A percentile compares a stretch with the other conserved stretches of the same genome.
Conservation (phyloP, 2,888 invertebrate species). For the Microplitis manilae region DNA sequence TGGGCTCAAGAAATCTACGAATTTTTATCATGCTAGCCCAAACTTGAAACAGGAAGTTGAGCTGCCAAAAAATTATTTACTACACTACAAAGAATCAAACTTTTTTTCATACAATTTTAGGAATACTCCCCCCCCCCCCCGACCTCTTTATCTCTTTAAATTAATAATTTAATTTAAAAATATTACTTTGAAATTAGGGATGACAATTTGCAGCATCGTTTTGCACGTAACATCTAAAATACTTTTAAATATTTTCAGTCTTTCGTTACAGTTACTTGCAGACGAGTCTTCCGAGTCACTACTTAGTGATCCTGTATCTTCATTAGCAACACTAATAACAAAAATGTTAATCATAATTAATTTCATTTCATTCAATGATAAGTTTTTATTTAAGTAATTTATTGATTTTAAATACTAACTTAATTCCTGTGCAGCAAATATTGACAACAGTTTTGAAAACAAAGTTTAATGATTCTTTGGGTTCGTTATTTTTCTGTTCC, state of each 20-base stretch:
- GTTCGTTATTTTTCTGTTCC: neutral
- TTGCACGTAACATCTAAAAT: constrained; percentile 1
- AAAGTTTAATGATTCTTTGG: neutral
- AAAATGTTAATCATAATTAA: neutral
- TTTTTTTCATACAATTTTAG: no score
- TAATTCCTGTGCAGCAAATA: constrained; percentile 3
- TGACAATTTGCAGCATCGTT: neutral
- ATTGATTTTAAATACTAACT: neutral
- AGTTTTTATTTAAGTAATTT: no score
- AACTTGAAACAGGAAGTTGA: no score
- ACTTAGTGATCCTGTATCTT: neutral
- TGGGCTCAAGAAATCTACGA: no score
- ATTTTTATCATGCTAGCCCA: no score
- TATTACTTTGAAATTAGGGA: constrained; percentile 18
- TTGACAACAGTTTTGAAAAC: neutral
- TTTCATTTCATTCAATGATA: neutral
- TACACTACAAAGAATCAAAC: no score
- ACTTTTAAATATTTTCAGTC: neutral
- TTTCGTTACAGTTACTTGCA: neutral
- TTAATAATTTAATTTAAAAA: neutral
- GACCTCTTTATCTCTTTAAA: no score
- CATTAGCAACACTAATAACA: neutral
- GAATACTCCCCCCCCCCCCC: no score
- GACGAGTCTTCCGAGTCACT: neutral
- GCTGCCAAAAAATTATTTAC: no score